A percentile compares a stretch with the other conserved stretches of the same genome.
Conservation (phyloP, 2,888 invertebrate species). For the Ectropis crepuscularia region DNA sequence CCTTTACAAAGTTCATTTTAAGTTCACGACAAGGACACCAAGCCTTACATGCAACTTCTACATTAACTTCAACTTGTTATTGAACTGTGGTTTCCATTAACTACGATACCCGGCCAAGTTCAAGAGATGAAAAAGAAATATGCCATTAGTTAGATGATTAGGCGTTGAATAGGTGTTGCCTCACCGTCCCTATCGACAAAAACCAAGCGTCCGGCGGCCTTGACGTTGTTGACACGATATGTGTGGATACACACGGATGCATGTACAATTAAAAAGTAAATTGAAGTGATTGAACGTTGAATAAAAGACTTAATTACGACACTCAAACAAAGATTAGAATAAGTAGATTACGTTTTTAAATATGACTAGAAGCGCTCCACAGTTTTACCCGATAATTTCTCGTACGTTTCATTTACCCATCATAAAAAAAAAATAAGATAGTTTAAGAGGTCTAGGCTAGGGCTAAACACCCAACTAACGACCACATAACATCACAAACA, state of each 20-base stretch:
- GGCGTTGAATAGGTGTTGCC: slow-evolving; percentile 58
- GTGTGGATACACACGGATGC: slow-evolving; percentile 27
- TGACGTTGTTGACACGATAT: slow-evolving; percentile 54
- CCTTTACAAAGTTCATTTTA: slow-evolving; percentile 39
- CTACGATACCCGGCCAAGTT: slow-evolving; percentile 68
- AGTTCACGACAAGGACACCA: slow-evolving; percentile 44
- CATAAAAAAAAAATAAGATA: too few relatives aligned
- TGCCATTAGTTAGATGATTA: slow-evolving; percentile 59
- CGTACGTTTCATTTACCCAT: too few relatives aligned
- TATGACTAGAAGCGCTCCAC: too few relatives aligned
- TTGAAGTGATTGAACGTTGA: slow-evolving; percentile 9
- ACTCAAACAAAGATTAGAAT: too few relatives aligned
- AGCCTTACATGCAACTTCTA: slow-evolving; percentile 19
- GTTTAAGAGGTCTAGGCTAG: too few relatives aligned
- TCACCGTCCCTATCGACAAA: slow-evolving; percentile 66
- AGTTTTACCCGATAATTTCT: too few relatives aligned
- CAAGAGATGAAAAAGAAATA: slow-evolving; percentile 58
- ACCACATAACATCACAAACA: too few relatives aligned
- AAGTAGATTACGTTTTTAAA: too few relatives aligned
- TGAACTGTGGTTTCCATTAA: slow-evolving; percentile 37
- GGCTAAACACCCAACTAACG: too few relatives aligned
- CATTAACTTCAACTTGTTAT: slow-evolving; percentile 37
- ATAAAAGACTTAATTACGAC: not conserved
- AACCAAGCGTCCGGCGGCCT: slow-evolving; percentile 69
- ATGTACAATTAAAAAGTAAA: slow-evolving; percentile 17